These are phyloP conservation scores for Ceratosolen fusciceps DNA, from an alignment of 1,140 invertebrate genomes.

Conservation along the genomic window DNA sequence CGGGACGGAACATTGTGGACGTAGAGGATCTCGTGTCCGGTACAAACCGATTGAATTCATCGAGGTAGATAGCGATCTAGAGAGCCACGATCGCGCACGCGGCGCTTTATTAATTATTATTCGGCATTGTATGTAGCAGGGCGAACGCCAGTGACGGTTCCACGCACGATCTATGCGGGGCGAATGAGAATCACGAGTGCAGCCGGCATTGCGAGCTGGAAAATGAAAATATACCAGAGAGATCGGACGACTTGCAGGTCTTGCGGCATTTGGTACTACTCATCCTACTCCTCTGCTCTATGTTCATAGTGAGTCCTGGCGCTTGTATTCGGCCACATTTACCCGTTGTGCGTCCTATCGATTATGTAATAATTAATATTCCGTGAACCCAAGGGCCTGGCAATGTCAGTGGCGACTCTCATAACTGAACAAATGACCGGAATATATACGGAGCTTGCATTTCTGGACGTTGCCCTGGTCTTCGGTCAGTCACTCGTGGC, in stretches of 20 bases:
- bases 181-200: conserved; percentile 58
- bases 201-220: conserved; percentile 52
- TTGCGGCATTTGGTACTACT: conserved; percentile 88
- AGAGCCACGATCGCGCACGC: background rate
- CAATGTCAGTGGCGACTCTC: conserved; percentile 88
- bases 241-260: conserved; percentile 78
- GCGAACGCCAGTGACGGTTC: conserved; percentile 61
- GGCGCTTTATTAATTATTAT: background rate
- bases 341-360: background rate
- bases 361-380: conserved; percentile 1
- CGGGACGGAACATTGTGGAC: conserved; percentile 73
- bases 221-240: conserved; percentile 58
- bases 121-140: conserved; percentile 47
- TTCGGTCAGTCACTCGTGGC: conserved; percentile 90
- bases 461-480: conserved; percentile 89
- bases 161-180: conserved; percentile 53
- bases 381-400: conserved; percentile 78
- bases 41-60: conserved; percentile 37
- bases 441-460: conserved; percentile 91
- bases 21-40: conserved; percentile 80
- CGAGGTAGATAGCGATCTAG: conserved; percentile 56
- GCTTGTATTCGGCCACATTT: background rate
- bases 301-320: conserved; percentile 87
- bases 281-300: conserved; percentile 84
- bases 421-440: conserved; percentile 88